A percentile compares a stretch with the other conserved stretches of the same genome.
phyloP scores from a whole-genome alignment of 1,140 invertebrate species.

The Vollenhovia emeryi region DNA sequence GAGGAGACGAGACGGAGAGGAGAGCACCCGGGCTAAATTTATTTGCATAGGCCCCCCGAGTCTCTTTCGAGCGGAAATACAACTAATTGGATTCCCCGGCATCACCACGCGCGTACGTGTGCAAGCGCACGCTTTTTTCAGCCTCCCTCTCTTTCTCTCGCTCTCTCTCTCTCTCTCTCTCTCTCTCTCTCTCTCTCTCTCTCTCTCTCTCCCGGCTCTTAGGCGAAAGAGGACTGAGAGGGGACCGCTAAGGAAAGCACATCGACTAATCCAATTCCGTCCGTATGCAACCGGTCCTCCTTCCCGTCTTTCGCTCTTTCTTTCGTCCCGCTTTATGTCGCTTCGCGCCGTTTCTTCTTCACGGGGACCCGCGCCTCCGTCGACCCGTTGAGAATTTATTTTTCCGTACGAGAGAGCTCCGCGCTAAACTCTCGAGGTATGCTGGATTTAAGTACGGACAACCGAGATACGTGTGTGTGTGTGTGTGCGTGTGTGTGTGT shows the following conservation, averaged over 20 bases:
- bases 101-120: conserved; percentile 45
- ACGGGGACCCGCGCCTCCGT: conserved; percentile 18
- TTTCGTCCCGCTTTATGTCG: conserved; percentile 43
- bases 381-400: conserved; percentile 66
- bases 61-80: conserved; percentile 64
- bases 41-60: conserved; percentile 70
- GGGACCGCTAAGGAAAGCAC: conserved; percentile 60
- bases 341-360: conserved; percentile 43
- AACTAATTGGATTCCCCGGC: conserved; percentile 63
- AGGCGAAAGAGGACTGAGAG: background rate
- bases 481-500: background rate
- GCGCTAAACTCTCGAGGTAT: conserved; percentile 64
- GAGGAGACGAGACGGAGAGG: background rate
- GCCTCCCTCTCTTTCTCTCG: background rate
- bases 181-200: background rate
- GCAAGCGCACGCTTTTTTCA: background rate
- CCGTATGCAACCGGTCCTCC: conserved; percentile 57
- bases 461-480: background rate
- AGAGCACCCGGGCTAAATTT: conserved; percentile 56
- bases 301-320: conserved; percentile 29
- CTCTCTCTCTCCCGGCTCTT: background rate
- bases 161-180: background rate
- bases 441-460: conserved; percentile 62
- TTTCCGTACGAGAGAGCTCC: conserved; percentile 62
- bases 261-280: conserved; percentile 72